Base-by-base conservation (phyloP, 2,797 vertebrate genomes). In the Mastacembelus armatus region DNA sequence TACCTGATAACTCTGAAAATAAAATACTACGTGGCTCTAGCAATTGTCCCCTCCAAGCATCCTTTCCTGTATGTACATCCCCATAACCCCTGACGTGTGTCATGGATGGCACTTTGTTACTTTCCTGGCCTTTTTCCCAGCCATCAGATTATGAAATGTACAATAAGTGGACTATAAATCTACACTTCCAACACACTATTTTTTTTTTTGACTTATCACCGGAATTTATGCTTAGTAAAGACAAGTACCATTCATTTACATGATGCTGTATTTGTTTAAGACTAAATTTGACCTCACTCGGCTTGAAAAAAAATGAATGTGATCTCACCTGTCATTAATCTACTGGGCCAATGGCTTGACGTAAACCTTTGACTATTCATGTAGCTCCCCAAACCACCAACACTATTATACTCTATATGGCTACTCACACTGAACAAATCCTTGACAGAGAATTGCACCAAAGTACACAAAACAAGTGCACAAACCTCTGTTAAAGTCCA, bases 401-500 rank as follows among this genome's bases (percentile, higher is more conserved):
- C 4, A 35, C 21, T 42, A 29, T 12, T 36, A 22, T 30, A n/a
- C 7, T 30, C 22, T 9, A 11, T 4, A 4, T 47, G 18, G 16
- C 29, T 4, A 19, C 32, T 45, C 38, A 27, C 11, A 42, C 47
- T 42, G 18, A 45, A 26, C 14, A 39, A 16, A 38, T n/a, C n/a
- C n/a, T n/a, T 3, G n/a, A 22, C 27, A 42, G 2, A 35, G 18
- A 16, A n/a, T 21, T 29, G 18, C 4, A 26, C 8, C 11, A 19
- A 4, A 10, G 16, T 30, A 27, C 10, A 3, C 16, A 15, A n/a
- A 24, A 24, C 5, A 32, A 56, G 26, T 1, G 11, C 51, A 51
- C 77, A 24, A 90, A 99, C 98, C 98, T 85, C 92, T 95, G 78
- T 99, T 99, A 50, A 99, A 99, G 86, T 99, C 97, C 81, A 99